Percentiles rank a stretch among this genome's conserved stretches.
phyloP scores from a whole-genome alignment of 2,113 vertebrate species.

The Pangasianodon gigas region DNA sequence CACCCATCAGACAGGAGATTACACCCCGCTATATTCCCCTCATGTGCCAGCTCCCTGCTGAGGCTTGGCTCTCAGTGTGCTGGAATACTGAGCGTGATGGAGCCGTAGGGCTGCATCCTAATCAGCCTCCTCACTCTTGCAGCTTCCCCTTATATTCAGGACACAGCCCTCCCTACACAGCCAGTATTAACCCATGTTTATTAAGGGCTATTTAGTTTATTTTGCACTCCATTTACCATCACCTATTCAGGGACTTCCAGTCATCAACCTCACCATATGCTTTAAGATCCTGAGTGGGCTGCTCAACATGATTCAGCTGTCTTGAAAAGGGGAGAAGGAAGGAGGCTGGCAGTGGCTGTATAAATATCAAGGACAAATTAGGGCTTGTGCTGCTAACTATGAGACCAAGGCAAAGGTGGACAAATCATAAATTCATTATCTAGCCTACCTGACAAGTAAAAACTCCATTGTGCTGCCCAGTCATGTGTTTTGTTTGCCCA shows the following conservation, averaged over 20 bases:
- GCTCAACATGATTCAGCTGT: not conserved
- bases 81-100: conserved; percentile 64
- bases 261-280: not conserved
- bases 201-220: conserved; percentile 48
- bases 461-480: not conserved
- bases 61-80: conserved; percentile 44
- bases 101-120: conserved; percentile 57
- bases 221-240: conserved; percentile 33
- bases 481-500: not conserved
- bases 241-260: conserved; percentile 17
- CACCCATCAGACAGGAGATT: conserved; percentile 72
- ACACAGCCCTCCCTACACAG: conserved; percentile 17
- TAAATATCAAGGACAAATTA: conserved; percentile 8
- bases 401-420: not conserved
- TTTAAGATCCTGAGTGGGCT: conserved; percentile 1
- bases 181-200: conserved; percentile 42
- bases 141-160: conserved; percentile 21
- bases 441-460: not conserved
- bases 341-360: not conserved
- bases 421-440: conserved; percentile 6
- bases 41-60: conserved; percentile 60
- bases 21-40: conserved; percentile 71
- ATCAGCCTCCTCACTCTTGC: conserved; percentile 49
- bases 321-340: not conserved
- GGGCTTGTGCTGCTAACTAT: not conserved